These are phyloP conservation scores for Aurelia aurita complex sp. Pacific DNA, from an alignment of 30 jellyfish, hydroid and myxozoan genomes.

Conservation along the genomic window DNA sequence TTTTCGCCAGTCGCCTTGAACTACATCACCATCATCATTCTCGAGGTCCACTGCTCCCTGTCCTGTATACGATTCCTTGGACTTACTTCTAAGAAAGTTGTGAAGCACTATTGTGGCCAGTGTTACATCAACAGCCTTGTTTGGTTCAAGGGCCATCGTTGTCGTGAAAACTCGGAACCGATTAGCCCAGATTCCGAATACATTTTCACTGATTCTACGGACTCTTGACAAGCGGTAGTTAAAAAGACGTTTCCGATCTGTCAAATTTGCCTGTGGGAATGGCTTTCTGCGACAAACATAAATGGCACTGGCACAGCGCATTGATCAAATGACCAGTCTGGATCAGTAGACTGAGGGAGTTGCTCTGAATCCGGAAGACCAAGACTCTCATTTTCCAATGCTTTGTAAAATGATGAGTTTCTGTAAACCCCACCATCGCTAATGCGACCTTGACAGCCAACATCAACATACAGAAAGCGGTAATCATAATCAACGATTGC, in stretches of 20 bases:
- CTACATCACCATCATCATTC: neutral
- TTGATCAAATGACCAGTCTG: neutral
- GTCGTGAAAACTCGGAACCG: constrained; percentile 10
- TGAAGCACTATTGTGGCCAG: constrained; percentile 19
- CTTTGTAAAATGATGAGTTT: neutral
- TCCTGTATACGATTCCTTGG: neutral
- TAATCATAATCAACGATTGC: constrained; percentile 44
- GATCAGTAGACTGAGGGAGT: constrained; percentile 25
- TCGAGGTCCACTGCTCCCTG: neutral
- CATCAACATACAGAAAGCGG: constrained; percentile 15
- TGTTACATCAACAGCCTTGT: neutral
- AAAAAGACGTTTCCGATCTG: constrained; percentile 13
- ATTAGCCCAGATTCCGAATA: neutral
- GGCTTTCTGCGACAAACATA: constrained; percentile 48
- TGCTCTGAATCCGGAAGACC: constrained; percentile 22
- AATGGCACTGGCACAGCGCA: neutral
- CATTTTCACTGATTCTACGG: constrained; percentile 7
- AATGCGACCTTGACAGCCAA: constrained; percentile 48
- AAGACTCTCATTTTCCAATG: neutral
- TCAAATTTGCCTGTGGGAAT: neutral
- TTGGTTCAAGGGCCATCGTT: neutral
- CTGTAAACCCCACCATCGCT: constrained; percentile 45
- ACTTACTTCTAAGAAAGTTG: constrained; percentile 3
- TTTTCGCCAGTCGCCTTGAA: neutral
- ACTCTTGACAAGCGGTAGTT: neutral